Conservation (phyloP, 2,797 vertebrate genomes). For the Setipinna tenuifilis region DNA sequence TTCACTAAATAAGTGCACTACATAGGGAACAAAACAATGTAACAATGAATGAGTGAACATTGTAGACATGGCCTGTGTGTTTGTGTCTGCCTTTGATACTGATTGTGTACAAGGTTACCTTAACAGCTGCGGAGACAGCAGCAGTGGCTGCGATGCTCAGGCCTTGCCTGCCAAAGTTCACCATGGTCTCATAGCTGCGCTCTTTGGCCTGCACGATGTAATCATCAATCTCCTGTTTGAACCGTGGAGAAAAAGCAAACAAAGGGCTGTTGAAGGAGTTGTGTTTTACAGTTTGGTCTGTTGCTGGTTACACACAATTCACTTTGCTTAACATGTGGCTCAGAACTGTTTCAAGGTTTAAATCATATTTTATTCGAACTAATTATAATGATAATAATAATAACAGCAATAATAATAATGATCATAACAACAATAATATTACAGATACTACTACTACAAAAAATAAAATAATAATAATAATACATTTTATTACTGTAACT, state of each 20-base stretch:
- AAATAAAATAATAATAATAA: too few relatives aligned
- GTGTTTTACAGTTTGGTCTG: not conserved
- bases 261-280: not conserved
- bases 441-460: too few relatives aligned
- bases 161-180: conserved; percentile 83
- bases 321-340: not conserved
- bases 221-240: conserved; percentile 83
- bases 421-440: too few relatives aligned
- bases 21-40: not conserved
- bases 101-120: not conserved
- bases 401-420: too few relatives aligned
- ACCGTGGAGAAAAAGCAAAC: conserved; percentile 29
- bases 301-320: not conserved
- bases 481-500: too few relatives aligned
- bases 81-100: conserved; percentile 6
- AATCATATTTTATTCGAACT: too few relatives aligned
- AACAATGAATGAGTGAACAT: too few relatives aligned
- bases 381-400: too few relatives aligned
- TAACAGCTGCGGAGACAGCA: conserved; percentile 40
- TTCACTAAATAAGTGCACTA: too few relatives aligned
- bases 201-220: conserved; percentile 87
- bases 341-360: too few relatives aligned
- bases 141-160: conserved; percentile 80
- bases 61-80: not conserved
- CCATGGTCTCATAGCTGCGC: conserved; percentile 85